phyloP scores from a whole-genome alignment of 2,113 vertebrate genomes.

The Gambusia holbrooki region DNA sequence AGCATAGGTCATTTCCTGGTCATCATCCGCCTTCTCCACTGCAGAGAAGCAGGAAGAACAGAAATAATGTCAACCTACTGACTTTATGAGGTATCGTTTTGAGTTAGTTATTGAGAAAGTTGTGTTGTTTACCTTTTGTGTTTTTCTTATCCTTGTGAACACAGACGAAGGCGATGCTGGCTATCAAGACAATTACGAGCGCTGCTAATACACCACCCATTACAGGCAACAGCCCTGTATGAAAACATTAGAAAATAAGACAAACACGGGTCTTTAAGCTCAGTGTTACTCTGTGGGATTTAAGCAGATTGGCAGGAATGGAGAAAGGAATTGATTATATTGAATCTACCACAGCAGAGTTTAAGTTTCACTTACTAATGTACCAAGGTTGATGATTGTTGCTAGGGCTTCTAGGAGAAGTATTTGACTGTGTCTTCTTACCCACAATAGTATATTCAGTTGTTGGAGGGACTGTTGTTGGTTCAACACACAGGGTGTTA shows the following conservation, averaged over 20 bases:
- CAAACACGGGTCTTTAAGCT: constrained; percentile 5
- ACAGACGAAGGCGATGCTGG: constrained; percentile 20
- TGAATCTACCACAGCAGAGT: constrained; percentile 6
- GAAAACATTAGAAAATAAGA: neutral
- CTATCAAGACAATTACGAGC: constrained; percentile 35
- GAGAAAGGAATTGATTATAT: accelerated
- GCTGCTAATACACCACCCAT: constrained; percentile 32
- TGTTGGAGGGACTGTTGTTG: neutral
- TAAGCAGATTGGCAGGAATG: neutral
- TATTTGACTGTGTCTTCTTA: constrained; percentile 44
- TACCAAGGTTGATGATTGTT: neutral
- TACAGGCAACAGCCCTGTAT: accelerated
- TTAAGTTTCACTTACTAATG: constrained; percentile 53
- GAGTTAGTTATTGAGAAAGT: neutral
- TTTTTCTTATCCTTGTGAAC: constrained; percentile 37
- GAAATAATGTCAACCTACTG: neutral
- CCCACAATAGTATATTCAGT: neutral
- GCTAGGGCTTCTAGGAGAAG: constrained; percentile 9
- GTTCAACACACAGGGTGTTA: constrained; percentile 26
- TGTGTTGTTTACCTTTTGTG: constrained; percentile 30
- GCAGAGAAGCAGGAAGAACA: neutral
- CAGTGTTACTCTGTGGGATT: neutral
- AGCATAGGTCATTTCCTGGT: constrained; percentile 51
- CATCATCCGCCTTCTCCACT: constrained; percentile 16
- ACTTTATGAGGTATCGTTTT: neutral